Evolutionary conservation across 92 coral and sea anemone genomes (phyloP).

Genomic region (Blastomussa wellsi): DNA sequence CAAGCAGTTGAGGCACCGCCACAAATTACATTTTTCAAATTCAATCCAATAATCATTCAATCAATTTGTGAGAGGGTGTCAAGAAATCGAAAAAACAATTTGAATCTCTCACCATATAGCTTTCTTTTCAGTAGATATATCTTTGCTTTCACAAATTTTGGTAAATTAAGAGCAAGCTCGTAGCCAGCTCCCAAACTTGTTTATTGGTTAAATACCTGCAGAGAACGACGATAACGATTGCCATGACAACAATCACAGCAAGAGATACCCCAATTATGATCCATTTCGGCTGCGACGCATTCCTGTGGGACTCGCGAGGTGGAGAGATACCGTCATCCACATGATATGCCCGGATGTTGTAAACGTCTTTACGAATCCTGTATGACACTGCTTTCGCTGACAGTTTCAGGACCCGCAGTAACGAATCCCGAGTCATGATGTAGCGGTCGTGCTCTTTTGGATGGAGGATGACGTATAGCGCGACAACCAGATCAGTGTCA

Average conservation of each 20-base stretch:
- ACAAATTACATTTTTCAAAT: too few relatives aligned
- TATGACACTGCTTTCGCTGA: slow-evolving; percentile 6
- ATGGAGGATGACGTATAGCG: slow-evolving; percentile 30
- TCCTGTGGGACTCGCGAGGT: neutral
- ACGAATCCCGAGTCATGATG: slow-evolving; percentile 3
- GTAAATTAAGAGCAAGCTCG: too few relatives aligned
- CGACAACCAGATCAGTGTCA: slow-evolving; percentile 12
- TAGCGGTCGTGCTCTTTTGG: neutral
- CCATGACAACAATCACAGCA: slow-evolving; percentile 20
- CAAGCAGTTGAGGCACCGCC: too few relatives aligned
- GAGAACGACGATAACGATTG: neutral
- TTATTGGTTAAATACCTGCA: slow-evolving; percentile 16
- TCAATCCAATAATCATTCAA: too few relatives aligned
- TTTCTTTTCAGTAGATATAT: too few relatives aligned
- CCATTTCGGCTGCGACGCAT: slow-evolving; percentile 3
- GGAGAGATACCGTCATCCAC: neutral
- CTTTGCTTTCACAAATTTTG: too few relatives aligned
- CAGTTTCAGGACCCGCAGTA: neutral
- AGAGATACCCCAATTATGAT: slow-evolving; percentile 27
- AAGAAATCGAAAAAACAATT: too few relatives aligned
- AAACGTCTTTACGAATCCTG: neutral
- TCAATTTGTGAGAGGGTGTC: too few relatives aligned
- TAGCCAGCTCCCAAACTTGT: too few relatives aligned
- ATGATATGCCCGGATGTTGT: slow-evolving; percentile 29
- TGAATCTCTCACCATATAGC: too few relatives aligned